Evolutionary conservation across 2,888 invertebrate genomes (phyloP).

Genomic region (Brachypalpus laphriformis): DNA sequence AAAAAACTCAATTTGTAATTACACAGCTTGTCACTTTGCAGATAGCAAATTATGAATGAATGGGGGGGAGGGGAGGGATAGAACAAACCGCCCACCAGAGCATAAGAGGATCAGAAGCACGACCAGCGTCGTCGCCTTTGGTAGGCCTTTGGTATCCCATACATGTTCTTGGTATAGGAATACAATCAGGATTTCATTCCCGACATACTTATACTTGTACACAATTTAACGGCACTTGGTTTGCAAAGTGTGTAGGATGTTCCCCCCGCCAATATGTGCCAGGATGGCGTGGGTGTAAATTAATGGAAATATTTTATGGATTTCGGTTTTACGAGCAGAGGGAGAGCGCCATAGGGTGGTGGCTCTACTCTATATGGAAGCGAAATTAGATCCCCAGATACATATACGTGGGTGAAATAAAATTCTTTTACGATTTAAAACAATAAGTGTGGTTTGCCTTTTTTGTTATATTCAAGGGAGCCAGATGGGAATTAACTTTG

Average conservation of each 20-base stretch:
- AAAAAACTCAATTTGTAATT: slow-evolving; percentile 60
- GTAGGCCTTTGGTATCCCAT: background rate
- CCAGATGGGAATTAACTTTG: background rate
- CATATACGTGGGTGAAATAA: slow-evolving; percentile 8
- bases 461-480: background rate
- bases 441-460: slow-evolving; percentile 1
- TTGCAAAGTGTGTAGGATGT: slow-evolving; percentile 26
- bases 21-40: slow-evolving; percentile 56
- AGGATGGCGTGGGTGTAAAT: slow-evolving; percentile 65
- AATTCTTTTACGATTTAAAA: slow-evolving; percentile 26
- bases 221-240: slow-evolving; percentile 12
- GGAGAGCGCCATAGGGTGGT: background rate
- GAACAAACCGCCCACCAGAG: slow-evolving; percentile 7
- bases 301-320: slow-evolving; percentile 67
- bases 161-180: slow-evolving; percentile 5
- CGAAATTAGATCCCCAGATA: slow-evolving; percentile 7
- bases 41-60: slow-evolving; percentile 52
- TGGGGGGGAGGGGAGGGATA: background rate
- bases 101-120: slow-evolving; percentile 5
- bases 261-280: background rate
- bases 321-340: slow-evolving; percentile 48
- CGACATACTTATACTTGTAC: background rate
- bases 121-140: slow-evolving; percentile 3
- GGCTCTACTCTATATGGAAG: background rate
- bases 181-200: slow-evolving; percentile 38